Conservation (phyloP, 2,797 vertebrate species). For the Characodon lateralis region DNA sequence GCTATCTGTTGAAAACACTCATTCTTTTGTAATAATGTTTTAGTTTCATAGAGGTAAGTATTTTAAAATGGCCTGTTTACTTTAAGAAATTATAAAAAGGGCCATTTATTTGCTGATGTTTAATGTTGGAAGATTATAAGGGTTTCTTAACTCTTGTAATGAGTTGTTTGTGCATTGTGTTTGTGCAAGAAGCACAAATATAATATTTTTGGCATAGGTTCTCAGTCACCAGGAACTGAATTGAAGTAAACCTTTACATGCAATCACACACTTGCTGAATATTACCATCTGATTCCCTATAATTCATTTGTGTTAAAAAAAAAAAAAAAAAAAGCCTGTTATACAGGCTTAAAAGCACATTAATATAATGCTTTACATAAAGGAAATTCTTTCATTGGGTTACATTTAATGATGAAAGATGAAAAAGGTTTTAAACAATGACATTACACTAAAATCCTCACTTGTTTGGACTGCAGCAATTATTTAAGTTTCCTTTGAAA, state of each 20-base stretch:
- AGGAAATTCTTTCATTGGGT: neutral
- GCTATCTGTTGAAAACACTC: neutral
- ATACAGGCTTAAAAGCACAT: neutral
- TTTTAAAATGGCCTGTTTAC: neutral
- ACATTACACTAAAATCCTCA: conserved; percentile 1
- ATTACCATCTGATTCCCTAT: neutral
- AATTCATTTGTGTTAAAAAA: neutral
- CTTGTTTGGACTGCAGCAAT: neutral
- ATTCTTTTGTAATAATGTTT: neutral
- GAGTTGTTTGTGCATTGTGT: neutral
- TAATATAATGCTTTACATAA: neutral
- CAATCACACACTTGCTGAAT: neutral
- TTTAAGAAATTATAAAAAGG: neutral
- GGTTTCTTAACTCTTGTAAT: neutral
- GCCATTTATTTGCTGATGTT: neutral
- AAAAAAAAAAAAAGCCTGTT: conserved; percentile 1
- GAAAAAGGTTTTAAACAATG: neutral
- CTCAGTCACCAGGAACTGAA: neutral
- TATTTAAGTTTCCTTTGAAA: neutral
- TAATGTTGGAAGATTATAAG: neutral
- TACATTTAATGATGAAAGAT: neutral
- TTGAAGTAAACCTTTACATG: neutral
- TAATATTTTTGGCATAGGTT: neutral
- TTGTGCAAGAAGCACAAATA: neutral
- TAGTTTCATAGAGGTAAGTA: neutral